Evolutionary conservation across 2,797 vertebrate genomes (phyloP).

Genomic region (Hyperoplus immaculatus): DNA sequence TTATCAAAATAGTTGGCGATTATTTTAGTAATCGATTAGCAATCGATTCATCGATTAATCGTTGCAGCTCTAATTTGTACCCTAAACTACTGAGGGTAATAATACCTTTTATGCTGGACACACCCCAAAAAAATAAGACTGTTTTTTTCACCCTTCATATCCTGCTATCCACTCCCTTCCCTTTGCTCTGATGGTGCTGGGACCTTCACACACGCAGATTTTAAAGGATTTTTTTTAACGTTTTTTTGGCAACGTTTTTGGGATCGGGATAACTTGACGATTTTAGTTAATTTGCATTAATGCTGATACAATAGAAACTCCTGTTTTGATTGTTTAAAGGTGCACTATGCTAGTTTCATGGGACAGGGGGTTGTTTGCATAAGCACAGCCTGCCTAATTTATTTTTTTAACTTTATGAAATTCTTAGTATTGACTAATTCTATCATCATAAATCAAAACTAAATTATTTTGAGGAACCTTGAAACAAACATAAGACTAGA

Average conservation of each 20-base stretch:
- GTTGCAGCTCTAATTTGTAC: no score
- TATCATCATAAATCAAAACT: no score
- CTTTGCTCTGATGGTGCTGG: neutral
- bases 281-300: neutral
- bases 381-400: no score
- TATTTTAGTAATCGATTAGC: no score
- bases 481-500: no score
- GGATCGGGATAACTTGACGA: neutral
- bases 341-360: no score
- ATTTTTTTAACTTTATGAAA: no score
- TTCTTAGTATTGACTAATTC: no score
- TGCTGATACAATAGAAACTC: neutral
- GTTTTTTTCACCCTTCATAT: neutral
- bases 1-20: no score
- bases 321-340: neutral
- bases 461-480: no score
- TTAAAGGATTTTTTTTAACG: neutral
- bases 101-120: neutral
- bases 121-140: neutral
- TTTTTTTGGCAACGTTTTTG: neutral
- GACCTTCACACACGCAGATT: neutral
- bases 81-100: constrained; percentile 15
- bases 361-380: no score
- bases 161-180: neutral
- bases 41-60: no score